A percentile compares a stretch with the other conserved stretches of the same genome.
These are phyloP conservation scores for Pogoniulus pusillus DNA, from an alignment of 2,797 vertebrate species.

Conservation along the genomic window DNA sequence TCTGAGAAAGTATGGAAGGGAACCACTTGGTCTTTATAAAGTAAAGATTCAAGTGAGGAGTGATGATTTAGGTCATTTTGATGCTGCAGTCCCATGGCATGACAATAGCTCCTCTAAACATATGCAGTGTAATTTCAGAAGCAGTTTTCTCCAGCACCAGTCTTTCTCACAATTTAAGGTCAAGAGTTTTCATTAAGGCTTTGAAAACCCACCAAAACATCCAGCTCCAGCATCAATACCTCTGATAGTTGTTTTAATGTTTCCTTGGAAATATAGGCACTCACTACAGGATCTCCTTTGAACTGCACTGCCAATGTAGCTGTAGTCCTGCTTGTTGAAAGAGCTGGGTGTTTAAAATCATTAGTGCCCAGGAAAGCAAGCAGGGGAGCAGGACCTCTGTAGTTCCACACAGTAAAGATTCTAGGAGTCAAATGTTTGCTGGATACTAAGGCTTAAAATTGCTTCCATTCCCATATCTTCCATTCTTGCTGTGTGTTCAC, in stretches of 20 bases:
- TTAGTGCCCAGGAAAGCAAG: neutral
- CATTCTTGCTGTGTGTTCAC: neutral
- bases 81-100: neutral
- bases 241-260: neutral
- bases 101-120: neutral
- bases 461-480: neutral
- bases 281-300: neutral
- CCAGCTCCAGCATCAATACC: neutral
- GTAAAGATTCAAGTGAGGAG: neutral
- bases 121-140: neutral
- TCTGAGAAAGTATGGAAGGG: neutral
- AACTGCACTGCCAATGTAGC: neutral
- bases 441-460: neutral
- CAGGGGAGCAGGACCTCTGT: neutral
- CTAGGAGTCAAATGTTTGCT: neutral
- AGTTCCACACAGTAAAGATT: neutral
- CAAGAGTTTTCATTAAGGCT: neutral
- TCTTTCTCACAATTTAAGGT: neutral
- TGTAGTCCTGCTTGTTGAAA: neutral
- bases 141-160: neutral
- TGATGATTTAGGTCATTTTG: neutral
- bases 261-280: neutral
- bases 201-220: neutral
- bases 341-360: neutral
- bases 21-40: neutral